A percentile compares a stretch with the other conserved stretches of the same genome.
Conservation (phyloP, 1,140 invertebrate species). For the Rhyzopertha dominica region DNA sequence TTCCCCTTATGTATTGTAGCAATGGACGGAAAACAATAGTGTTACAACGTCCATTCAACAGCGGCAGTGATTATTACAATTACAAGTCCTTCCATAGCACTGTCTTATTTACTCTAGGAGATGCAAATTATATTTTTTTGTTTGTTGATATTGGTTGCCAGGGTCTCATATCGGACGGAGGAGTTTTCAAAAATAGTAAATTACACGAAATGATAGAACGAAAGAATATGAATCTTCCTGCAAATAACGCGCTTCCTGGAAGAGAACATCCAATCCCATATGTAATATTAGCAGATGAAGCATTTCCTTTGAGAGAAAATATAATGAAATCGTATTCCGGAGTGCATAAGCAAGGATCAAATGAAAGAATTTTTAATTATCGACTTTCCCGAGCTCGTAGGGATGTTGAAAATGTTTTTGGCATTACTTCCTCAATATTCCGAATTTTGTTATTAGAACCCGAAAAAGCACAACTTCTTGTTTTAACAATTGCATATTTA, state of each 20-base stretch:
- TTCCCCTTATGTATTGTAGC: no score
- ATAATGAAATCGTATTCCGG: constrained; percentile 44
- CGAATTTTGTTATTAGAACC: no score
- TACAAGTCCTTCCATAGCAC: no score
- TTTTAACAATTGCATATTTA: no score
- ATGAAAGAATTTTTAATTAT: constrained; percentile 40
- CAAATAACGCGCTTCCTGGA: constrained; percentile 14
- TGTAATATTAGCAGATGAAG: constrained; percentile 32
- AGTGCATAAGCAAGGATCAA: constrained; percentile 21
- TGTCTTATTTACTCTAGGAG: no score
- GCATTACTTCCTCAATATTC: no score
- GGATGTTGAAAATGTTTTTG: constrained; percentile 44
- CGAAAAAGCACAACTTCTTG: no score
- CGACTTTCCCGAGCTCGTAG: constrained; percentile 33
- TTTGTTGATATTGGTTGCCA: constrained; percentile 11
- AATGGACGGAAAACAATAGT: no score
- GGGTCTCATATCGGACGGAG: constrained; percentile 38
- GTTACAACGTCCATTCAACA: no score
- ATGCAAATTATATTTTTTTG: no score
- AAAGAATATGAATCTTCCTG: constrained; percentile 17
- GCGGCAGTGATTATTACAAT: no score
- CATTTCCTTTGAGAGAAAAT: constrained; percentile 35
- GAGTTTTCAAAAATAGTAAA: constrained; percentile 30
- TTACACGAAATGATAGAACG: constrained; percentile 23
- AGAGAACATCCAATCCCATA: constrained; percentile 22